phyloP scores from a whole-genome alignment of 2,797 vertebrate genomes.

The Propithecus perrieri region DNA sequence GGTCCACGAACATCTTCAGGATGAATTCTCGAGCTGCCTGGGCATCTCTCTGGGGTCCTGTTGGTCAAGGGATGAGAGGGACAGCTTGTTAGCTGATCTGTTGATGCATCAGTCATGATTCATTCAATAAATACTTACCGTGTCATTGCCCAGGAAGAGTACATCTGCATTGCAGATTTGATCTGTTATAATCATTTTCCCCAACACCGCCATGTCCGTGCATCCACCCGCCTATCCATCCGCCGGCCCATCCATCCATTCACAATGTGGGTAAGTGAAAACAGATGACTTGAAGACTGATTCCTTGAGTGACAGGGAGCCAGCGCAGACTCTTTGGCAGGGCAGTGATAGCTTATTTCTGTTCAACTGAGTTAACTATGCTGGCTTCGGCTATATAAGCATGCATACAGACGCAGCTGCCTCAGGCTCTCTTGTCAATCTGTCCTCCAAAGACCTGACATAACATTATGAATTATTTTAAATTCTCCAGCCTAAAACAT shows the following conservation, averaged over 20 bases:
- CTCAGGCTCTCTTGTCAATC: background rate
- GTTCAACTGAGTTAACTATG: background rate
- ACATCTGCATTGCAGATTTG: background rate
- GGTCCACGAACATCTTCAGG: constrained; percentile 98
- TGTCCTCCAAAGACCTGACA: background rate
- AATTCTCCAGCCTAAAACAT: background rate
- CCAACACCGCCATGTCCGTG: background rate
- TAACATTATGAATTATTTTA: background rate
- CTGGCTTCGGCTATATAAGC: background rate
- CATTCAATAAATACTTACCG: background rate
- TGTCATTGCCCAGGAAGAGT: background rate
- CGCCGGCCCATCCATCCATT: too few relatives aligned
- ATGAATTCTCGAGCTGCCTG: constrained; percentile 97
- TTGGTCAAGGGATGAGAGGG: constrained; percentile 54
- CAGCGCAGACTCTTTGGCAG: background rate
- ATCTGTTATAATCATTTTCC: background rate
- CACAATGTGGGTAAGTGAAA: background rate
- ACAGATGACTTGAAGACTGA: background rate
- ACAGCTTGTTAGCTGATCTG: background rate
- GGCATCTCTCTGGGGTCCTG: constrained; percentile 95
- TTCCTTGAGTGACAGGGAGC: background rate
- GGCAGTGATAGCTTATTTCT: background rate
- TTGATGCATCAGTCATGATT: background rate
- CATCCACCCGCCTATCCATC: too few relatives aligned
- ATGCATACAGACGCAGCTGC: background rate